Conservation (phyloP, 2,797 vertebrate genomes). For the Sebastes cheni region DNA sequence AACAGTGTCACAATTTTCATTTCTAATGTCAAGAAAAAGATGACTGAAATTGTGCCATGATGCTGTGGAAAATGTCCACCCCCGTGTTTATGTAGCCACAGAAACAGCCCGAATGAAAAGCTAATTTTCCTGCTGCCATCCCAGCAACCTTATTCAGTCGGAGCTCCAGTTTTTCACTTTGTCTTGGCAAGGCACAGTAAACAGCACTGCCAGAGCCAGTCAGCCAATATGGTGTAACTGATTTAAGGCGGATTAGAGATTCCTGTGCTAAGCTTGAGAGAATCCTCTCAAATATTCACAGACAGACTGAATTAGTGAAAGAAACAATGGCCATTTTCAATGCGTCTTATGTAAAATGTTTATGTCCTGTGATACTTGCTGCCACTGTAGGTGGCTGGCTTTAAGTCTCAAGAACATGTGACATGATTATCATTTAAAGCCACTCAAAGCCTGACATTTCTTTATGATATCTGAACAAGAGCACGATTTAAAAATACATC, state of each 20-base stretch:
- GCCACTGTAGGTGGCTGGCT: slow-evolving; percentile 39
- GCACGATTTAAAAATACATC: slow-evolving; percentile 21
- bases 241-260: slow-evolving; percentile 82
- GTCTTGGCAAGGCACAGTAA: slow-evolving; percentile 64
- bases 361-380: slow-evolving; percentile 49
- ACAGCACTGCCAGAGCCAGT: slow-evolving; percentile 66
- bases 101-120: slow-evolving; percentile 31
- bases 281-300: slow-evolving; percentile 82
- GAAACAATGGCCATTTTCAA: slow-evolving; percentile 74
- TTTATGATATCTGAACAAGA: slow-evolving; percentile 11
- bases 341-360: slow-evolving; percentile 61
- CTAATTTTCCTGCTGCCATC: slow-evolving; percentile 32
- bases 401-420: slow-evolving; percentile 33
- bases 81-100: slow-evolving; percentile 17
- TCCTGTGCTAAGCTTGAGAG: slow-evolving; percentile 76
- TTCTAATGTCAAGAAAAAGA: slow-evolving; percentile 11
- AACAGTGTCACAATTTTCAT: not conserved
- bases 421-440: slow-evolving; percentile 47
- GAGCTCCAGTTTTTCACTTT: slow-evolving; percentile 69
- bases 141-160: slow-evolving; percentile 61
- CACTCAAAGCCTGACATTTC: slow-evolving; percentile 19
- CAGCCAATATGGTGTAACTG: slow-evolving; percentile 80
- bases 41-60: slow-evolving; percentile 24
- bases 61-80: slow-evolving; percentile 25
- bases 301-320: slow-evolving; percentile 72